These are phyloP conservation scores for Takifugu rubripes DNA, from an alignment of 2,797 vertebrate species.

Conservation along the genomic window DNA sequence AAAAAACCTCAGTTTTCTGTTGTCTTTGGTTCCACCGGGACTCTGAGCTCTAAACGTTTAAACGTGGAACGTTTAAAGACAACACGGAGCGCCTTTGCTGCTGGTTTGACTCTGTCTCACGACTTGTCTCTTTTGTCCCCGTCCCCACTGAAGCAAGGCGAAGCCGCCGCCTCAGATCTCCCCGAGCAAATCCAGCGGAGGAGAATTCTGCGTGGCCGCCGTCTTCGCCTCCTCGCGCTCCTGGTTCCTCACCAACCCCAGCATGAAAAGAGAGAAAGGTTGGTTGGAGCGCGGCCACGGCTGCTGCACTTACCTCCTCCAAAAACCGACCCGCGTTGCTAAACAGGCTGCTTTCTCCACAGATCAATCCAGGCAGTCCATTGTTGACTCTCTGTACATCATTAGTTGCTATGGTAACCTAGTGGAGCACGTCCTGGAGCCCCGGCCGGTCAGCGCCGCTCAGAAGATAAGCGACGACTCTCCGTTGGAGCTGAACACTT, in stretches of 20 bases:
- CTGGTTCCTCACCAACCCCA: conserved; percentile 93
- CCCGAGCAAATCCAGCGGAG: conserved; percentile 93
- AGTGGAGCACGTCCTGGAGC: conserved; percentile 93
- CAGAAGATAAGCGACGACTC: conserved; percentile 96
- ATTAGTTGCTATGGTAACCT: conserved; percentile 94
- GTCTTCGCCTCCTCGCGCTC: conserved; percentile 90
- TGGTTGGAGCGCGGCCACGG: conserved; percentile 72
- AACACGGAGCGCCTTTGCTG: neutral
- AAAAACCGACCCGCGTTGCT: neutral
- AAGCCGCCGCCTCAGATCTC: conserved; percentile 96
- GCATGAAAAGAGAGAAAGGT: conserved; percentile 97
- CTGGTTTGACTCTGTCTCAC: neutral
- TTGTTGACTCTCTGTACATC: conserved; percentile 92
- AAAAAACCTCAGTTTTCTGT: neutral
- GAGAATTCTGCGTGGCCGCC: conserved; percentile 94
- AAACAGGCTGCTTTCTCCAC: neutral
- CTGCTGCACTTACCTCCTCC: neutral
- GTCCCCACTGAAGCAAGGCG: conserved; percentile 82
- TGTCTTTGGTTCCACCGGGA: neutral
- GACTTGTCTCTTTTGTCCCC: conserved; percentile 13
- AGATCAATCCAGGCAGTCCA: neutral
- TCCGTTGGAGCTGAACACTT: conserved; percentile 89
- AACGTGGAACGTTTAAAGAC: neutral
- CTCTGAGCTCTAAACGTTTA: neutral
- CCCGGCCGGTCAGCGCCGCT: conserved; percentile 88